These are phyloP conservation scores for Tribolium castaneum DNA, from an alignment of 1,140 invertebrate genomes.

Conservation along the genomic window DNA sequence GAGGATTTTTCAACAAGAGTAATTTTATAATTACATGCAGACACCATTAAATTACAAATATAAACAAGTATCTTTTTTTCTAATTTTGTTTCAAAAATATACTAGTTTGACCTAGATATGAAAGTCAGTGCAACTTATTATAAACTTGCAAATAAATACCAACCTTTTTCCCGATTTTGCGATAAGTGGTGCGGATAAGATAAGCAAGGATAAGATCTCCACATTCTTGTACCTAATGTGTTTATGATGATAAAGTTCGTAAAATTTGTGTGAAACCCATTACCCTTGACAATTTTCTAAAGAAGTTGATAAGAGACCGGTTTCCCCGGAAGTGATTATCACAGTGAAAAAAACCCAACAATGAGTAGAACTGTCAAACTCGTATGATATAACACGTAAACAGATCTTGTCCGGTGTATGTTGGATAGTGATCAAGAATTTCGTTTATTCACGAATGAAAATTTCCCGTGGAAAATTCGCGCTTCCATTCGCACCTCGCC, in stretches of 20 bases:
- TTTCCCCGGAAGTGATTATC: neutral
- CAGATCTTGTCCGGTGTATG: neutral
- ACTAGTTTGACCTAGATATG: neutral
- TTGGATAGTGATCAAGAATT: slow-evolving; percentile 41
- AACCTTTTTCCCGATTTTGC: neutral
- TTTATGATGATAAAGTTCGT: neutral
- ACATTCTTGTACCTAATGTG: neutral
- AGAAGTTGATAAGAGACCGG: neutral
- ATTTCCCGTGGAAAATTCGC: slow-evolving; percentile 26
- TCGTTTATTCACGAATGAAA: slow-evolving; percentile 24
- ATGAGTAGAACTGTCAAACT: neutral
- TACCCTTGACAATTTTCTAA: neutral
- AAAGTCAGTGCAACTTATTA: neutral
- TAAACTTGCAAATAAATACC: neutral
- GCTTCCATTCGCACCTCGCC: slow-evolving; percentile 6
- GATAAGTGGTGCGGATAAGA: neutral
- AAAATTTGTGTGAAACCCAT: neutral
- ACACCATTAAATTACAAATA: no score
- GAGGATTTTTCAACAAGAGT: no score
- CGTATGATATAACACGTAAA: slow-evolving; percentile 6
- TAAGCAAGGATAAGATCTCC: neutral
- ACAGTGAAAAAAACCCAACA: no score
- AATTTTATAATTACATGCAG: no score
- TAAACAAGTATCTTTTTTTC: neutral
- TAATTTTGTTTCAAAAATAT: neutral